These are phyloP conservation scores for Oophaga pumilio DNA, from an alignment of 2,113 vertebrate species.

Conservation along the genomic window DNA sequence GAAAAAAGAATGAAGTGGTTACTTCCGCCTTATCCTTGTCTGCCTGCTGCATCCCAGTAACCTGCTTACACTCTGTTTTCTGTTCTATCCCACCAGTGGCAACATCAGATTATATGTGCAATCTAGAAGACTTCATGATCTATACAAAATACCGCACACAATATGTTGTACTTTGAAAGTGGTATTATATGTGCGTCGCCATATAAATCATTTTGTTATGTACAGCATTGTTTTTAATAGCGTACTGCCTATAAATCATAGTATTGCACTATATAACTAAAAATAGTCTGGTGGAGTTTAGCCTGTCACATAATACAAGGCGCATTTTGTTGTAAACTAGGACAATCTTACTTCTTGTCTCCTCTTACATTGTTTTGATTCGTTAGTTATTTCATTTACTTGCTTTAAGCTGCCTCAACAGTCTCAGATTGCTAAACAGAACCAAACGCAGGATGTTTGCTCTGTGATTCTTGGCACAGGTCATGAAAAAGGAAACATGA, in stretches of 20 bases:
- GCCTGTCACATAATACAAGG: neutral
- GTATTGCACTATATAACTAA: neutral
- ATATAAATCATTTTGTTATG: neutral
- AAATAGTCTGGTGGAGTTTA: neutral
- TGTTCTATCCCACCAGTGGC: neutral
- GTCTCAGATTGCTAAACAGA: slow-evolving; percentile 46
- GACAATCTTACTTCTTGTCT: slow-evolving; percentile 22
- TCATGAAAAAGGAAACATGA: slow-evolving; percentile 42
- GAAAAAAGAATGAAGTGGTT: no score
- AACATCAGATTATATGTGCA: neutral
- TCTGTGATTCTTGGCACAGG: slow-evolving; percentile 48
- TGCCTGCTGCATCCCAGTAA: no score
- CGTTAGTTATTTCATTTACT: slow-evolving; percentile 34
- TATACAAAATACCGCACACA: neutral
- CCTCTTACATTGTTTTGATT: slow-evolving; percentile 45
- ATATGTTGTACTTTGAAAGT: neutral
- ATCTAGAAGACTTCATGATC: neutral
- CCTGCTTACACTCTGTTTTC: no score
- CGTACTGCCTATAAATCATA: neutral
- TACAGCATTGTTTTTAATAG: neutral
- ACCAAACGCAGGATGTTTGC: slow-evolving; percentile 50
- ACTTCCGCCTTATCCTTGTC: no score
- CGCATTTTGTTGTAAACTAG: neutral
- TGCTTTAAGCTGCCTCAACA: slow-evolving; percentile 38
- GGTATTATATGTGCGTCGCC: neutral